Percentiles rank a stretch among this genome's conserved stretches.
phyloP scores from a whole-genome alignment of 2,797 vertebrate species.

The Amblyopsis hoosieri region DNA sequence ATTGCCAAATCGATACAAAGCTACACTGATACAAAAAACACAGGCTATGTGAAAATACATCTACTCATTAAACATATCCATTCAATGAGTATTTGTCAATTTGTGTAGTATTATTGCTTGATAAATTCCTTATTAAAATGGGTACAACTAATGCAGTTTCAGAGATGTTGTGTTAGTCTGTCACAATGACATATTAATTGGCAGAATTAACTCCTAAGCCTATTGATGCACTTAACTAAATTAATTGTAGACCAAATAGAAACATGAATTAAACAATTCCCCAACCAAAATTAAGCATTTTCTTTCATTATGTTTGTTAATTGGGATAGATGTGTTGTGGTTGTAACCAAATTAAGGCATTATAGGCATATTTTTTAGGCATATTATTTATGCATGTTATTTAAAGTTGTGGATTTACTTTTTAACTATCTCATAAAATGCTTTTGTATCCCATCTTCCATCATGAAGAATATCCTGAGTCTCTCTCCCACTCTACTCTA shows the following conservation, averaged over 20 bases:
- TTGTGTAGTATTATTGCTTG: no score
- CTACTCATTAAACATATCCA: no score
- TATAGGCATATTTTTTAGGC: slow-evolving; percentile 33
- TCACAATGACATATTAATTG: background rate
- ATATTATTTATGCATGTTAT: slow-evolving; percentile 43
- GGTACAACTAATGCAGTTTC: no score
- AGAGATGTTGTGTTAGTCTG: background rate
- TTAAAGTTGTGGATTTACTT: slow-evolving; percentile 61
- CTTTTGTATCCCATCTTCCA: slow-evolving; percentile 28
- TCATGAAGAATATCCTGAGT: slow-evolving; percentile 7
- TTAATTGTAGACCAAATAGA: slow-evolving; percentile 14
- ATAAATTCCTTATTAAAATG: no score
- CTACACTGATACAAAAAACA: no score
- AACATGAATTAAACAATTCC: slow-evolving; percentile 32
- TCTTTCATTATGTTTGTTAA: slow-evolving; percentile 66
- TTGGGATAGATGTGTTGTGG: slow-evolving; percentile 43
- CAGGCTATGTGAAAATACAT: no score
- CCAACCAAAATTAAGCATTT: slow-evolving; percentile 27
- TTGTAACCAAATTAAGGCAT: slow-evolving; percentile 52
- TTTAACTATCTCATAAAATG: slow-evolving; percentile 61
- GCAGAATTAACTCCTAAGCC: background rate
- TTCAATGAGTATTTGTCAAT: no score
- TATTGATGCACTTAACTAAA: background rate
- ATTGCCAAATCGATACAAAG: no score
- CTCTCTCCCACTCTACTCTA: slow-evolving; percentile 8